phyloP scores from a whole-genome alignment of 1,140 invertebrate species.

The Euwallacea similis region DNA sequence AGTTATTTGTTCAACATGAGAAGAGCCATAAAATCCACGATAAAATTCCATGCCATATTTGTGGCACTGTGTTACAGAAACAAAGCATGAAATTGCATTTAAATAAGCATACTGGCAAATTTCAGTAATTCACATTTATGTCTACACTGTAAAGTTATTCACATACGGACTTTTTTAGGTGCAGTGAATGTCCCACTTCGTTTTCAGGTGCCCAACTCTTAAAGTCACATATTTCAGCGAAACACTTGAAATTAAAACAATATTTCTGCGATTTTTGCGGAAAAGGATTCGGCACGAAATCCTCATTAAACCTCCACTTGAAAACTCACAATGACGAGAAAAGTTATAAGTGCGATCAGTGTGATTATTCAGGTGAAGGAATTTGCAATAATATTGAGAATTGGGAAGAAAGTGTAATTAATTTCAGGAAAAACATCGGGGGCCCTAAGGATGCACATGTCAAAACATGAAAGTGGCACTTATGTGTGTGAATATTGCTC shows the following conservation, averaged over 20 bases:
- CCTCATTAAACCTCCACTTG: constrained; percentile 69
- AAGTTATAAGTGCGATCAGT: constrained; percentile 62
- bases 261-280: constrained; percentile 58
- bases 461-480: constrained; percentile 42
- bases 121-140: constrained; percentile 31
- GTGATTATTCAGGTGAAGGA: constrained; percentile 53
- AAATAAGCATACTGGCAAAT: constrained; percentile 43
- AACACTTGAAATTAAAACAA: constrained; percentile 41
- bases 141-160: neutral
- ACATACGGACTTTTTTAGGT: constrained; percentile 35
- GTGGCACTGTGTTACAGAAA: constrained; percentile 41
- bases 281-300: constrained; percentile 58
- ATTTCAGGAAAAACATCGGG: constrained; percentile 45
- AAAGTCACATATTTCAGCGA: constrained; percentile 38
- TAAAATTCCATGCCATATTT: constrained; percentile 40
- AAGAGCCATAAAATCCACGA: constrained; percentile 41
- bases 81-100: constrained; percentile 44
- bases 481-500: constrained; percentile 45
- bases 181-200: constrained; percentile 37
- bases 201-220: constrained; percentile 38
- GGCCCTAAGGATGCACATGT: constrained; percentile 44
- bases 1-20: constrained; percentile 19
- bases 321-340: constrained; percentile 72
- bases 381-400: neutral
- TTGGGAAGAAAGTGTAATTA: no score